Conservation (phyloP, 2,113 vertebrate species). For the Martes martes region DNA sequence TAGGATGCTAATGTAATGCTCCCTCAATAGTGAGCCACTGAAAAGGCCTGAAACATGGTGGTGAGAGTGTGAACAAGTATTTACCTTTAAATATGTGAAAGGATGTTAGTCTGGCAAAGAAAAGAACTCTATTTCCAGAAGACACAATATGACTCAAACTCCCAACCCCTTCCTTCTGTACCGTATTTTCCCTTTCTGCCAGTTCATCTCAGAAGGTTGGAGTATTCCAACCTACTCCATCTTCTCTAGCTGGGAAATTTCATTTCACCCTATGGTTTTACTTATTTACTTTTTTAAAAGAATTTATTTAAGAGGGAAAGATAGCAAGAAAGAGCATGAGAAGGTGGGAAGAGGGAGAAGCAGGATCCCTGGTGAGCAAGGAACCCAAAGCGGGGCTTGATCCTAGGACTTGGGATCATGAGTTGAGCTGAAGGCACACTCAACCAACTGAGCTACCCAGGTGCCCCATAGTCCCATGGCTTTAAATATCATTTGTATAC, state of each 20-base stretch:
- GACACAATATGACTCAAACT: not conserved
- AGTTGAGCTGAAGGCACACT: too few relatives aligned
- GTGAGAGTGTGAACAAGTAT: not conserved
- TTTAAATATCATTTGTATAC: too few relatives aligned
- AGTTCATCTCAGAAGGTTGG: not conserved
- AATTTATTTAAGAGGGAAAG: not conserved
- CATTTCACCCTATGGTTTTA: not conserved
- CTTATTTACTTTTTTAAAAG: too few relatives aligned
- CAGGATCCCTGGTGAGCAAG: not conserved
- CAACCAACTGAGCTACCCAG: too few relatives aligned
- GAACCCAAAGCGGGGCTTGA: too few relatives aligned
- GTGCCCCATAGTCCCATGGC: too few relatives aligned
- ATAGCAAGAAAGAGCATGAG: not conserved
- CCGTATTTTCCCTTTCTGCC: not conserved
- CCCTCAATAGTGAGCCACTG: not conserved
- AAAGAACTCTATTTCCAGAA: not conserved
- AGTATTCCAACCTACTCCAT: not conserved
- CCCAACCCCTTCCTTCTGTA: not conserved
- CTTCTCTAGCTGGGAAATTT: not conserved
- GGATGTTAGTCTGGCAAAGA: not conserved
- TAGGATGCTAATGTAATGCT: not conserved
- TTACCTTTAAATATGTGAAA: not conserved
- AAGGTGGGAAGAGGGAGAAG: not conserved
- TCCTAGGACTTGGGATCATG: too few relatives aligned
- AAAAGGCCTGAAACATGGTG: not conserved